Evolutionary conservation across 2,113 vertebrate genomes (phyloP), one percentile per base, ranked within the genome.

Genomic region (Hepsetus odoe): DNA sequence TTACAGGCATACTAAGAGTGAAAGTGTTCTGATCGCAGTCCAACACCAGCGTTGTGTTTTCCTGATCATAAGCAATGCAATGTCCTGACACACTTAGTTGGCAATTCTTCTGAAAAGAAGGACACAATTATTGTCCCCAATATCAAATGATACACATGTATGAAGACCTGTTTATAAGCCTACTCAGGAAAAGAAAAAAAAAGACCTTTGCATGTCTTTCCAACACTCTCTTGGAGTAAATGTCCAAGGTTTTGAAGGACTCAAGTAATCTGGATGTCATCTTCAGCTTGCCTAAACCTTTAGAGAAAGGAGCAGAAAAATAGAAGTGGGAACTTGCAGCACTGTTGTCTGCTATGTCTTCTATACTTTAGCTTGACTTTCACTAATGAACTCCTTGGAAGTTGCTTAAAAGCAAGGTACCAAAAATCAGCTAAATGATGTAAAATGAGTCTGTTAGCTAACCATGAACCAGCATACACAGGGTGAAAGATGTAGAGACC

Each of bases 211-310:
- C 55, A 69, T 40, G 38, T 77, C 61, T 80, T 11, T 51, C 51
- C 20, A 85, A 51, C 5, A 62, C 67, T 22, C 62, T 66, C 56
- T 62, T 55, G n/a, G 70, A 75, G 28, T 71, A 79, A 32, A 12
- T 38, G 51, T 82, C 76, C 40, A 82, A 68, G 16, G 35, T 59
- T 56, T 66, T 49, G 59, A 76, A 82, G 38, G 76, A 61, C 16
- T 44, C 30, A 70, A 84, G 71, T 65, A 80, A 44, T 64, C 80
- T 73, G 2, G 68, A 70, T 55, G 66, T 56, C 80, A 84, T 82
- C 33, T 81, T 70, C 33, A 64, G 30, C 53, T 32, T 49, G 24
- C 68, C 0, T 9, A 35, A n/a, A 38, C 13, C 61, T 55, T 2
- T 5, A 20, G 1, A 49, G 18, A 46, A 46, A 46, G 18, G 5